Evolutionary conservation across 2,888 invertebrate species (phyloP), one percentile per base, ranked within the genome.

Genomic region (Drosophila austrosaltans): DNA sequence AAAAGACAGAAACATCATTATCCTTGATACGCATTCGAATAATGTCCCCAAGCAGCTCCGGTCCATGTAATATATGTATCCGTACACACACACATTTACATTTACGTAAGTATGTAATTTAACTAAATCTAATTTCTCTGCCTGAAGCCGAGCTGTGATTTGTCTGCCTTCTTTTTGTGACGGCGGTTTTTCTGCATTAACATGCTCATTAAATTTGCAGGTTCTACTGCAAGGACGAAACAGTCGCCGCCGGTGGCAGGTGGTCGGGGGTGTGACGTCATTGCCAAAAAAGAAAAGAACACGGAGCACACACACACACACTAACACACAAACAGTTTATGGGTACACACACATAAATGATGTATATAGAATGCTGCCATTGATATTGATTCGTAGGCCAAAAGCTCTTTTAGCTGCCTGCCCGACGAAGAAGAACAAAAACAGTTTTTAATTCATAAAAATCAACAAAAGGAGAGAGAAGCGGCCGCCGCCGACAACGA

Each of bases 381-480:
- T 75, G 74, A 73, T 68, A 61, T 73, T 75, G 79, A 84, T 78
- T 82, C 76, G 61, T 71, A 76, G 79, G 76, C 76, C 53, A 16
- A 6, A 28, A 67, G 59, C 86, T 87, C 82, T 78, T 78, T 71
- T 73, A 48, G 40, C 59, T 74, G 60, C 53, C 66, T 68, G 48
- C 36, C 36, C 40, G 20, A 42, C 42, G 25, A 69, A 63, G 25
- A 69, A 63, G 57, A n/a, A 72, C 71, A 71, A 63, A 65, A 66
- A 64, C 65, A 53, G 10, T 48, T 48, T 87, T 85, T 79, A 87
- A 85, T 85, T 85, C 89, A 89, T 89, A 76, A 87, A 89, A 86
- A 72, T 72, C 57, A 48, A 61, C 44, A 39, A 36, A n/a, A 54
- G 57, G 42, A 42, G 42, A 42, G 48, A 48, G 25, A 16, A 16